Conservation (phyloP, 2,888 invertebrate genomes). For the Tetramorium bicarinatum region DNA sequence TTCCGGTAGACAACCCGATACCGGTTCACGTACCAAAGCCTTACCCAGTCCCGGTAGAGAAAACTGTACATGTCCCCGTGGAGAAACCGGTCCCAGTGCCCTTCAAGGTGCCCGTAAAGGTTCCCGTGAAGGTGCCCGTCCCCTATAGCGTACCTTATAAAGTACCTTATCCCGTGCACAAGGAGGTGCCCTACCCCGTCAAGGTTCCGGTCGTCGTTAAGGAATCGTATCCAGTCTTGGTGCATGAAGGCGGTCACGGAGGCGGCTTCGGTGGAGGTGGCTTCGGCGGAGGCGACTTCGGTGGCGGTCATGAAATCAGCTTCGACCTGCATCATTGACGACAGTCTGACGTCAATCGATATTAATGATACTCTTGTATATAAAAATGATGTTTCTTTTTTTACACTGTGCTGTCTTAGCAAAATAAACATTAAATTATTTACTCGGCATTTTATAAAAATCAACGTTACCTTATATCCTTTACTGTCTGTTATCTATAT, state of each 20-base stretch:
- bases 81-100: slow-evolving; percentile 83
- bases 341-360: slow-evolving; percentile 37
- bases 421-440: slow-evolving; percentile 74
- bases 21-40: slow-evolving; percentile 79
- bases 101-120: slow-evolving; percentile 79
- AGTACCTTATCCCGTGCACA: slow-evolving; percentile 77
- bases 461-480: background rate
- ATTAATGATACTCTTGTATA: slow-evolving; percentile 67
- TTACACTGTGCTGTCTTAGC: slow-evolving; percentile 48
- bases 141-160: slow-evolving; percentile 79
- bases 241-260: slow-evolving; percentile 71
- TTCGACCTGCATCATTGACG: slow-evolving; percentile 67
- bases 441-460: slow-evolving; percentile 37
- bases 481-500: background rate
- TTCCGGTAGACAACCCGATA: slow-evolving; percentile 80
- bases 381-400: slow-evolving; percentile 72
- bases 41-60: slow-evolving; percentile 81
- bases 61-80: slow-evolving; percentile 77
- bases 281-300: slow-evolving; percentile 58
- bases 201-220: slow-evolving; percentile 77
- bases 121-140: slow-evolving; percentile 80
- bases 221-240: slow-evolving; percentile 80
- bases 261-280: slow-evolving; percentile 65
- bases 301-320: slow-evolving; percentile 61
- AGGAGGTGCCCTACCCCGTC: slow-evolving; percentile 76